These are phyloP conservation scores for Xanthia togata DNA, from an alignment of 2,888 invertebrate genomes.

Conservation along the genomic window DNA sequence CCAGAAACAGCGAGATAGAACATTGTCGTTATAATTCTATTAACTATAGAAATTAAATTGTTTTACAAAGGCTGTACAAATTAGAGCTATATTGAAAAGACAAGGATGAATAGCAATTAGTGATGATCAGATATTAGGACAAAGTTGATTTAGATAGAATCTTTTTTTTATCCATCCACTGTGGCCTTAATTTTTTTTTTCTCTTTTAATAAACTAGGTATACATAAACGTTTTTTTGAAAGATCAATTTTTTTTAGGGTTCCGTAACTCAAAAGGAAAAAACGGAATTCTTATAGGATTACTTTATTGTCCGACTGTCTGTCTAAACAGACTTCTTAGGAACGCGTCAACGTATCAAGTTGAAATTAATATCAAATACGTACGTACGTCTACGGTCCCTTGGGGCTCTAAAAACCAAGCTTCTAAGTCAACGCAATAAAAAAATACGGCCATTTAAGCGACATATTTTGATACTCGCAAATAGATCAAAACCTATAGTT, in stretches of 20 bases:
- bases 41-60: slow-evolving; percentile 34
- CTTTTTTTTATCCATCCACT: neutral
- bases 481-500: too few relatives aligned
- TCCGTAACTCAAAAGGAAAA: too few relatives aligned
- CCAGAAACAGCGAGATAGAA: slow-evolving; percentile 17
- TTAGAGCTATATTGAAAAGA: slow-evolving; percentile 8
- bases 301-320: too few relatives aligned
- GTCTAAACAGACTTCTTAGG: too few relatives aligned
- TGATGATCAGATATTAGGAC: neutral
- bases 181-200: neutral
- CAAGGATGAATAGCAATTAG: slow-evolving; percentile 33
- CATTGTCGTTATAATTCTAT: slow-evolving; percentile 30
- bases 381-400: too few relatives aligned
- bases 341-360: too few relatives aligned
- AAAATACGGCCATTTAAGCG: too few relatives aligned
- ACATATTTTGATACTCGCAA: too few relatives aligned
- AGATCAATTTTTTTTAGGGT: neutral
- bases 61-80: slow-evolving; percentile 36
- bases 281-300: too few relatives aligned
- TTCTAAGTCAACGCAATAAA: too few relatives aligned
- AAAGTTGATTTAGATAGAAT: neutral
- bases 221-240: neutral
- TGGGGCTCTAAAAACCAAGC: too few relatives aligned
- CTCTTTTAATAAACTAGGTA: neutral
- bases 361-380: too few relatives aligned